phyloP scores from a whole-genome alignment of 2,113 vertebrate species.

The Stigmatopora argus region DNA sequence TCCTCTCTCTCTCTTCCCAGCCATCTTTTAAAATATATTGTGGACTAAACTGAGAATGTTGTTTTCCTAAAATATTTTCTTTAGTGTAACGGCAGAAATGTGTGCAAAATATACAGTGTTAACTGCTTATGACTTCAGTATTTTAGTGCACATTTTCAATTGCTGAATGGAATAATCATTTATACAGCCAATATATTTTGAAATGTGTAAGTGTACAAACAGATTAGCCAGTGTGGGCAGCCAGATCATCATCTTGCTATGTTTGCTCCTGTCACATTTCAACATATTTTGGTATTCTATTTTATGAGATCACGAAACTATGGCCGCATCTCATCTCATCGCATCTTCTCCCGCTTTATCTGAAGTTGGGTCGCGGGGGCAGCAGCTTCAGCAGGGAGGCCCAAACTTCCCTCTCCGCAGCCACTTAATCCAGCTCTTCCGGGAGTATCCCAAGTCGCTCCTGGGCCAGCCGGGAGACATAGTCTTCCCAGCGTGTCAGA shows the following conservation, averaged over 20 bases:
- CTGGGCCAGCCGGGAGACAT: too few species aligned
- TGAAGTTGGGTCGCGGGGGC: too few species aligned
- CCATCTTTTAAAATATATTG: constrained; percentile 40
- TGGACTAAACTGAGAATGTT: constrained; percentile 50
- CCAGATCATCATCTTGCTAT: constrained; percentile 3
- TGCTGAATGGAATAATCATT: constrained; percentile 60
- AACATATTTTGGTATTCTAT: constrained; percentile 34
- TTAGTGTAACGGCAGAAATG: constrained; percentile 52
- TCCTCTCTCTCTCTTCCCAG: constrained; percentile 11
- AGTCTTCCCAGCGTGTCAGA: too few species aligned
- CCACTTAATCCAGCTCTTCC: too few species aligned
- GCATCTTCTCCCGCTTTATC: not conserved
- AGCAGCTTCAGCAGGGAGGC: too few species aligned
- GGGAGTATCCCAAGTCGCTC: too few species aligned
- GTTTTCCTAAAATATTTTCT: constrained; percentile 48
- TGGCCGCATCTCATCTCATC: too few species aligned
- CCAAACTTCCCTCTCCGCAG: too few species aligned
- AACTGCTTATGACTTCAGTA: constrained; percentile 49
- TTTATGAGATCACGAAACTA: constrained; percentile 18
- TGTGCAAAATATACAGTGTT: constrained; percentile 43
- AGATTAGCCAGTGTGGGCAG: constrained; percentile 11
- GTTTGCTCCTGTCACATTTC: constrained; percentile 15
- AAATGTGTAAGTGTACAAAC: constrained; percentile 45
- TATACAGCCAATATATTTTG: constrained; percentile 31
- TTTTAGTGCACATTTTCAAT: constrained; percentile 49